These are phyloP conservation scores for Papio anubis DNA, from an alignment of 2,113 vertebrate species.

Conservation along the genomic window DNA sequence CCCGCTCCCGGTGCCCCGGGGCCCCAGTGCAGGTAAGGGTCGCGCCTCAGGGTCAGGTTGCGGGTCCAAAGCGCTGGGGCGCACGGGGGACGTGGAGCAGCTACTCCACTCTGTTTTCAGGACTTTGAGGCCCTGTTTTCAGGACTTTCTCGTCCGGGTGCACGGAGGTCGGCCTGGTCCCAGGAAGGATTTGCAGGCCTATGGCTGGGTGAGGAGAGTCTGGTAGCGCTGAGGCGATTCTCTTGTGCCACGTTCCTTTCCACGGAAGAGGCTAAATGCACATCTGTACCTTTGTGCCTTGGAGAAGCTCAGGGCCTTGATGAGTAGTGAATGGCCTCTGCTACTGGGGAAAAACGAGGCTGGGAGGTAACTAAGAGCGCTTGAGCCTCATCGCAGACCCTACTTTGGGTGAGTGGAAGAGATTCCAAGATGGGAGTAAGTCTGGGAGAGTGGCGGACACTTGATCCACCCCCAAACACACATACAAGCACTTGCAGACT, in stretches of 20 bases:
- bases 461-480: neutral
- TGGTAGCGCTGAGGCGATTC: neutral
- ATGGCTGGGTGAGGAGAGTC: neutral
- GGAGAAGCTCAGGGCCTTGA: neutral
- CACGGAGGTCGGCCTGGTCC: neutral
- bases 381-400: neutral
- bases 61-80: rapidly evolving
- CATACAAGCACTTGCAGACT: neutral
- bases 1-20: conserved; percentile 89
- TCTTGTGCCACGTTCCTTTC: neutral
- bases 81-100: rapidly evolving
- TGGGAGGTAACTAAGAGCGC: neutral
- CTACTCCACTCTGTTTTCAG: neutral
- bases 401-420: neutral
- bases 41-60: rapidly evolving
- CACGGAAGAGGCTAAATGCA: neutral
- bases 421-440: neutral
- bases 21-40: conserved; percentile 92
- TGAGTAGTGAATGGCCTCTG: neutral
- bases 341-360: neutral
- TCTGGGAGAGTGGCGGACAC: neutral
- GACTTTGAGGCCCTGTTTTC: neutral
- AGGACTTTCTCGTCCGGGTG: neutral
- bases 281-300: too few relatives aligned
- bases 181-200: neutral